phyloP scores from a whole-genome alignment of 2,888 invertebrate genomes.

The Smittia aterrima region DNA sequence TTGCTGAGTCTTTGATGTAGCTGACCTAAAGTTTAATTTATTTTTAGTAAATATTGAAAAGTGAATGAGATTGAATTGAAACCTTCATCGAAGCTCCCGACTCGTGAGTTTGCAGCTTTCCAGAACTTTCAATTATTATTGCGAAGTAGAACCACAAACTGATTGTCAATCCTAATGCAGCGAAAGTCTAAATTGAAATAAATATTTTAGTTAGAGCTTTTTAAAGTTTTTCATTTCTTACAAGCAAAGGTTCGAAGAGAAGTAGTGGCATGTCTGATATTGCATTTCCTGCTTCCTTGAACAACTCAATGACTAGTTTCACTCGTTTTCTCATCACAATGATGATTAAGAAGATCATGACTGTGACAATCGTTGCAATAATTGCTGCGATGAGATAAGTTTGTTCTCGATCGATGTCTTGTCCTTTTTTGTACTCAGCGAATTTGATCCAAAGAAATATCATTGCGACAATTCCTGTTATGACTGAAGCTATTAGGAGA shows the following conservation, averaged over 20 bases:
- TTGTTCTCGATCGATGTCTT: constrained; percentile 46
- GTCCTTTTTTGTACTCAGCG: constrained; percentile 30
- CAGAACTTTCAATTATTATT: constrained; percentile 64
- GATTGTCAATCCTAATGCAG: constrained; percentile 56
- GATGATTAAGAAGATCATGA: constrained; percentile 58
- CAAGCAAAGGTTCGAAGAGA: constrained; percentile 61
- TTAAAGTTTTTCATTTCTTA: constrained; percentile 48
- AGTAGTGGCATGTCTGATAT: constrained; percentile 61
- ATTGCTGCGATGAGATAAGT: constrained; percentile 61
- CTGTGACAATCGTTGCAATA: constrained; percentile 60
- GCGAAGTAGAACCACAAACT: constrained; percentile 61
- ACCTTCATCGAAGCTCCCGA: constrained; percentile 46
- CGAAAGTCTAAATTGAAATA: constrained; percentile 56
- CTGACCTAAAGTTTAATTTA: constrained; percentile 18
- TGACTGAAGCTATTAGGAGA: constrained; percentile 57
- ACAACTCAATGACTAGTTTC: constrained; percentile 61
- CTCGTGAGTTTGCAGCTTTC: constrained; percentile 50
- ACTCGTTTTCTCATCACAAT: constrained; percentile 63
- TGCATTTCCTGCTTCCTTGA: constrained; percentile 67
- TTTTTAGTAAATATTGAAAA: no score
- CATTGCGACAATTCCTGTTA: constrained; percentile 58
- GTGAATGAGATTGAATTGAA: no score
- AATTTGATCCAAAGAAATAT: constrained; percentile 61
- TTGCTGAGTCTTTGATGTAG: constrained; percentile 44
- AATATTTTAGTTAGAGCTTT: background rate